These are phyloP conservation scores for Synchiropus splendidus DNA, from an alignment of 2,113 vertebrate genomes.

Conservation along the genomic window DNA sequence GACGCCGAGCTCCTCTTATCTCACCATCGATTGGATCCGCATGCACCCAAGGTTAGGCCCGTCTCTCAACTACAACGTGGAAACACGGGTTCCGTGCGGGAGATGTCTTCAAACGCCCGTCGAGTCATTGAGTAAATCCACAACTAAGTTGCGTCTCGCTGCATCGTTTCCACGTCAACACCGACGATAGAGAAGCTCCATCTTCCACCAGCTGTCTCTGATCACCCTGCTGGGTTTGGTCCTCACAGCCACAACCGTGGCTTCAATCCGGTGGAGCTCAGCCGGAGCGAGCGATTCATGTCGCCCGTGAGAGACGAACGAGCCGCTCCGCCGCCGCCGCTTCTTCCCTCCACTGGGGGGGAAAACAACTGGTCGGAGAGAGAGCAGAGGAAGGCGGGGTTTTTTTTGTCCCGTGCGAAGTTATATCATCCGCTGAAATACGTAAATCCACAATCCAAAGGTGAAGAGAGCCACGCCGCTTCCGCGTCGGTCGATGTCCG, in stretches of 20 bases:
- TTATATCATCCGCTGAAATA: conserved; percentile 35
- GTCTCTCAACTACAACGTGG: too few relatives aligned
- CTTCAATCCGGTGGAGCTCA: not conserved
- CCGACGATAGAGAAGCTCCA: too few relatives aligned
- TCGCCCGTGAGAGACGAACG: not conserved
- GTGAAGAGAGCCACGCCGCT: conserved; percentile 1
- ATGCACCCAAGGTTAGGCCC: too few relatives aligned
- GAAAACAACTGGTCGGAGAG: conserved; percentile 26
- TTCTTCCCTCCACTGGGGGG: conserved; percentile 38
- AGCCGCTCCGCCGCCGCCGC: conserved; percentile 1
- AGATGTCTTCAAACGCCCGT: too few relatives aligned
- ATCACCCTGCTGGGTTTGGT: not conserved
- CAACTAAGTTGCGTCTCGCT: conserved; percentile 49
- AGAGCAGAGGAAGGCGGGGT: conserved; percentile 26
- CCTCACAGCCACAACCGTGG: too few relatives aligned
- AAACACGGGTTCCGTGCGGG: too few relatives aligned
- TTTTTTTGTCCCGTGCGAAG: conserved; percentile 41
- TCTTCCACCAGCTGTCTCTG: not conserved
- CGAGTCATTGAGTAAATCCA: too few relatives aligned
- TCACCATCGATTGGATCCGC: conserved; percentile 38
- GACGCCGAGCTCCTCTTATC: conserved; percentile 29
- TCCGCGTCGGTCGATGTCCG: not conserved
- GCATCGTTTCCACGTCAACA: conserved; percentile 11
- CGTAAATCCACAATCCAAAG: conserved; percentile 30
- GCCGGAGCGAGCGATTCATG: not conserved